Evolutionary conservation across 2,888 invertebrate genomes (phyloP).

Genomic region (Sphecodes monilicornis): DNA sequence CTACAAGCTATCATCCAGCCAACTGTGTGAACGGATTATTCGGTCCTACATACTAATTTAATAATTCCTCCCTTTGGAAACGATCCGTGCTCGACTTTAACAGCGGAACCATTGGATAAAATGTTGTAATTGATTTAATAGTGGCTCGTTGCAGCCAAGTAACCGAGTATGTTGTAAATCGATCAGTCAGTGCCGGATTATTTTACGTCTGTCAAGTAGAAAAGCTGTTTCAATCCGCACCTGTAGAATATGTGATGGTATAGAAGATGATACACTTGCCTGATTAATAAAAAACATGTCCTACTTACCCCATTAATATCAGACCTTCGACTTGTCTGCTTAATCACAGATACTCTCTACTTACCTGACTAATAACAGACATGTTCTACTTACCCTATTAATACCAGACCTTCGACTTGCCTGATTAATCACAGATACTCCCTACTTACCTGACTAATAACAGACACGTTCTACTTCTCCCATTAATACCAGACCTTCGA

Average conservation of each 20-base stretch:
- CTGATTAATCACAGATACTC: neutral
- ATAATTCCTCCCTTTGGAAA: neutral
- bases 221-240: too few relatives aligned
- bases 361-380: neutral
- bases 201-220: too few relatives aligned
- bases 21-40: neutral
- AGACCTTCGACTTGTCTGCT: neutral
- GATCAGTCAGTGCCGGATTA: too few relatives aligned
- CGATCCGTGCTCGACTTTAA: neutral
- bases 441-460: neutral
- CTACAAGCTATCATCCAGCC: neutral
- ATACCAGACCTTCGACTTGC: neutral
- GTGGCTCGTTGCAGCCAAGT: neutral
- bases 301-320: neutral
- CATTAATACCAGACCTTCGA: too few relatives aligned
- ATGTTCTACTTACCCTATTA: neutral
- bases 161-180: neutral
- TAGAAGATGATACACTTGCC: neutral
- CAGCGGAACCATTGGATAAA: too few relatives aligned
- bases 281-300: neutral
- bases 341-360: neutral
- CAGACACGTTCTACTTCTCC: too few relatives aligned
- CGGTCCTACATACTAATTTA: neutral
- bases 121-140: neutral
- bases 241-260: too few relatives aligned